Evolutionary conservation across 2,113 vertebrate genomes (phyloP), one percentile per base, ranked within the genome.

Genomic region (Echinops telfairi): DNA sequence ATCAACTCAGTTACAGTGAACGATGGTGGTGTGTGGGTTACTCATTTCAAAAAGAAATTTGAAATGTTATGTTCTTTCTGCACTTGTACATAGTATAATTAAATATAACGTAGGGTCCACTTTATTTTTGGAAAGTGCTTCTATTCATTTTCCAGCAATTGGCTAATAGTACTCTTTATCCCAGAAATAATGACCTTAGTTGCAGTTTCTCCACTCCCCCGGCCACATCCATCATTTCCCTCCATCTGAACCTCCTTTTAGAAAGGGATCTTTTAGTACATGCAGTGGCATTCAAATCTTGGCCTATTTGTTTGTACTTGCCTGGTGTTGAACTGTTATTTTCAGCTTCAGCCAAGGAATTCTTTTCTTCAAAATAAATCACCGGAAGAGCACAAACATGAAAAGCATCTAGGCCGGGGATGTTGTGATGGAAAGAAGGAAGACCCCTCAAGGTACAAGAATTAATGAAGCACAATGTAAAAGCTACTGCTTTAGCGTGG

Each of bases 271-370:
- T 83, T 71, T 89, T 6, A 70, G 7, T 27, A 76, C 3, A 43
- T 58, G 14, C 27, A 47, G 23, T 70, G 25, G 36, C 81, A 73
- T 27, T 71, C 4, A 70, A 60, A 86, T 19, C 12, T 38, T 80
- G 90, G 60, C 23, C 68, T 62, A 9, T 57, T 91, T 87, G 33
- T 7, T 83, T 86, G 89, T 40, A 84, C 25, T 80, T 81, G 16
- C 64, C 90, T 76, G n/a, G n/a, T 84, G 9, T 89, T 27, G 80
- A 22, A 31, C 81, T 96, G 15, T 62, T 92, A 85, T 86, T 84
- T 95, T 94, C 53, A 94, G 38, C 58, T 95, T 94, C 53, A 94
- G 38, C 58, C 57, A 96, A 94, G 27, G n/a, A 83, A 64, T 94
- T 68, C 47, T 87, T 79, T 22, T 29, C 43, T 86, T 36, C 23